Evolutionary conservation across 2,888 invertebrate genomes (phyloP), one percentile per base, ranked within the genome.

Genomic region (Platycheirus rosarum): DNA sequence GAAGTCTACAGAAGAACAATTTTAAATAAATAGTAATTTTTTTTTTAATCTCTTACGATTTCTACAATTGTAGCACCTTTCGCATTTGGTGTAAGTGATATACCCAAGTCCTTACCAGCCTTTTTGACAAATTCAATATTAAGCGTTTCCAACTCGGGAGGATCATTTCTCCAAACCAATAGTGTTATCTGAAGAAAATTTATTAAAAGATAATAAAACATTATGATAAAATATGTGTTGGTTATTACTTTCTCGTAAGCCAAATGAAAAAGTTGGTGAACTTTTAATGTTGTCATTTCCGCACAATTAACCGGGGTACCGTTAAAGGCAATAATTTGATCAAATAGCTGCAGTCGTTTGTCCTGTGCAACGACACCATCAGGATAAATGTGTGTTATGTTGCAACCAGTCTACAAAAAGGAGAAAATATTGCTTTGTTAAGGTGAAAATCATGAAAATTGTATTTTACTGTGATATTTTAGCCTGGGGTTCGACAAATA

Each of bases 51-150:
- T 20, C 94, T 93, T 90, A 98, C 99, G 89, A 98, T 93, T 88
- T 98, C 98, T 13, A 96, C 96, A 63, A 99, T 94, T 89, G 97
- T 98, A 69, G 98, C 96, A 65, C 97, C 97, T 88, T 93, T 94
- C 91, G 92, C 93, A 89, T 93, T 96, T 89, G 93, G 96, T 7
- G 97, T 94, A 85, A 98, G 93, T 80, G 97, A 96, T 85, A 99
- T 92, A 0, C 98, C 98, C 20, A 97, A 92, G 48, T 97, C 95
- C 89, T 96, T 95, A 49, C 97, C 97, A 0, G 96, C 92, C 90
- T 98, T 98, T 89, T 97, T 97, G 49, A 94, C 91, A 68, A 98
- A 91, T 85, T 98, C 98, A 1, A 97, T 94, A 76, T 96, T 96
- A 70, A 96, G 91, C 86, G 94, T 93, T 44, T 95, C 93, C 51